phyloP scores from a whole-genome alignment of 2,797 vertebrate species.

The Melanotaenia boesemani region DNA sequence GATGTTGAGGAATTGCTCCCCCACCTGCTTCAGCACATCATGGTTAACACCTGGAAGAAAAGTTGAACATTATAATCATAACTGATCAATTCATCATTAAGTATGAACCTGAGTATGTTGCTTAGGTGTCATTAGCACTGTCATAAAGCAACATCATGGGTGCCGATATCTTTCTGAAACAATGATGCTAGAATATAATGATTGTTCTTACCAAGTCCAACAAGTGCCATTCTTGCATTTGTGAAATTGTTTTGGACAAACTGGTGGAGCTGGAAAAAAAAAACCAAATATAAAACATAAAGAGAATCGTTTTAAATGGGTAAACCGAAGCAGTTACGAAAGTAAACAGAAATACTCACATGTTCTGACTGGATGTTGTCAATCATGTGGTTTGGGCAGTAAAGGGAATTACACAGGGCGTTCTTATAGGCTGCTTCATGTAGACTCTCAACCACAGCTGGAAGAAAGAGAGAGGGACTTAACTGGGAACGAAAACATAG shows the following conservation, averaged over 20 bases:
- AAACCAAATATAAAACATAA: background rate
- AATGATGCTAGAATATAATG: background rate
- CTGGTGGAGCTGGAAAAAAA: conserved; percentile 87
- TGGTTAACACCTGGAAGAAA: conserved; percentile 89
- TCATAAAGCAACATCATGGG: background rate
- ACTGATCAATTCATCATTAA: background rate
- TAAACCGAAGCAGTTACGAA: background rate
- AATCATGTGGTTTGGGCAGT: conserved; percentile 92
- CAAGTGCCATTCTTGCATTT: conserved; percentile 93
- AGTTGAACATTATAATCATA: background rate
- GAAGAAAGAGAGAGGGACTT: background rate
- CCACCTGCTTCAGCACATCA: conserved; percentile 90
- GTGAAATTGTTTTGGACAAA: conserved; percentile 97
- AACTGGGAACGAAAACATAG: background rate
- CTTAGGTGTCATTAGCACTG: background rate
- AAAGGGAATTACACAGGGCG: conserved; percentile 91
- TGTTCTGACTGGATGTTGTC: conserved; percentile 90
- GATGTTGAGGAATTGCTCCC: conserved; percentile 96
- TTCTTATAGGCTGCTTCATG: conserved; percentile 92
- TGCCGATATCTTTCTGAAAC: background rate
- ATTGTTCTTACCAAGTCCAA: conserved; percentile 91
- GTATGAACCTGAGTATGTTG: background rate
- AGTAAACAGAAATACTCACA: conserved; percentile 72
- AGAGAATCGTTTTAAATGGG: background rate
- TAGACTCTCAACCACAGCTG: conserved; percentile 91